These are phyloP conservation scores for Heliconius sara DNA, from an alignment of 2,888 invertebrate species.

Conservation along the genomic window DNA sequence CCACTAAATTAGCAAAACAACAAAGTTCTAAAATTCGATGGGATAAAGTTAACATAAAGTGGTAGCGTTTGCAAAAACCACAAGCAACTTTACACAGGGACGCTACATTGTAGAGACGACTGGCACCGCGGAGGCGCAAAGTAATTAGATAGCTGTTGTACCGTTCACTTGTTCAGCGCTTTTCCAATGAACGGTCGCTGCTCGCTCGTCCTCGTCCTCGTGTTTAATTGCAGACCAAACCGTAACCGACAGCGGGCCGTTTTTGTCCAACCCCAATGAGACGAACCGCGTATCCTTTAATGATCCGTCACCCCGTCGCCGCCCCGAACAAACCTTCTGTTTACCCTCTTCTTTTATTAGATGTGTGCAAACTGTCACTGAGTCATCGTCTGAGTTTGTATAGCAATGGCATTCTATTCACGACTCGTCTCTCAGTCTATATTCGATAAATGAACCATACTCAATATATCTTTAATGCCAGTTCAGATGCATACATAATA, in stretches of 20 bases:
- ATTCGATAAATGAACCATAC: slow-evolving; percentile 8
- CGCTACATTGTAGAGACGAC: slow-evolving; percentile 67
- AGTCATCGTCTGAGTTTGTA: slow-evolving; percentile 17
- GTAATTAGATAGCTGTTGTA: slow-evolving; percentile 78
- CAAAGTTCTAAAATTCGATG: slow-evolving; percentile 54
- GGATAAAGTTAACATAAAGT: slow-evolving; percentile 59
- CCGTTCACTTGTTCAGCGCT: slow-evolving; percentile 77
- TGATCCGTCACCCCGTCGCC: slow-evolving; percentile 58
- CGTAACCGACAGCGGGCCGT: slow-evolving; percentile 75
- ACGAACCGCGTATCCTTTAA: slow-evolving; percentile 74
- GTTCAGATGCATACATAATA: not conserved
- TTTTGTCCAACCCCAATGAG: slow-evolving; percentile 73
- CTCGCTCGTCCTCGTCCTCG: slow-evolving; percentile 44
- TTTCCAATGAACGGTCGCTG: slow-evolving; percentile 69
- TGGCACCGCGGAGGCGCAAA: slow-evolving; percentile 66
- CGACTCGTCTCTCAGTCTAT: not conserved
- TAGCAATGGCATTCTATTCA: not conserved
- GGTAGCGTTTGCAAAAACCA: slow-evolving; percentile 70
- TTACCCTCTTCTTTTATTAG: slow-evolving; percentile 44
- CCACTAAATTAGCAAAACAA: slow-evolving; percentile 45
- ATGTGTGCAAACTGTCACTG: slow-evolving; percentile 41
- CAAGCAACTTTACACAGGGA: slow-evolving; percentile 69
- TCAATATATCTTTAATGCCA: not conserved
- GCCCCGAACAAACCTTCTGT: slow-evolving; percentile 43
- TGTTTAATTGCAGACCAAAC: slow-evolving; percentile 78